Conservation (phyloP, 2,888 invertebrate species). For the Archips xylosteana region DNA sequence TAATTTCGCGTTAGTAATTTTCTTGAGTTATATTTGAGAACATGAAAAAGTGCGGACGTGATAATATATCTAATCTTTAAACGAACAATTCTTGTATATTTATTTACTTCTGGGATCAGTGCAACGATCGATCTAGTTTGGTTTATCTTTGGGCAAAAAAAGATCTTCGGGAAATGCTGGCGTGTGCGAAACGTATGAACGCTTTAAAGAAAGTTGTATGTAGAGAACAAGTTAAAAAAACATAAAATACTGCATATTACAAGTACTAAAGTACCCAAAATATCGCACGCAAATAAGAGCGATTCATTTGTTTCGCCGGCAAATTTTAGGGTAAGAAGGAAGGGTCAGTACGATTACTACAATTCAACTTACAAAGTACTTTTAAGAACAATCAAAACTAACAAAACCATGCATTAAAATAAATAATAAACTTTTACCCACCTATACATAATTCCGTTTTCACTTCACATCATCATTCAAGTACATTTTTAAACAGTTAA, state of each 20-base stretch:
- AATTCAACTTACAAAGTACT: not conserved
- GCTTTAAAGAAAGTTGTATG: not conserved
- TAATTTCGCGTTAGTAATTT: too few species aligned
- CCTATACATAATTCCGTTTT: slow-evolving; percentile 18
- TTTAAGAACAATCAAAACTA: not conserved
- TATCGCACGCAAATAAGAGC: not conserved
- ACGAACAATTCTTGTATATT: too few species aligned
- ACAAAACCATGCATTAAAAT: not conserved
- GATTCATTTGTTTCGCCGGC: not conserved
- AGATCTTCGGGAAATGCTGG: too few species aligned
- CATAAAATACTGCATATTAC: not conserved
- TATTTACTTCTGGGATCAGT: too few species aligned
- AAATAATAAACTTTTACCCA: not conserved
- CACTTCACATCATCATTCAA: slow-evolving; percentile 33
- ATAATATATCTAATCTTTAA: too few species aligned
- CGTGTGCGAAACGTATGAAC: not conserved
- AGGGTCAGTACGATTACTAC: not conserved
- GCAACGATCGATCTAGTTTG: too few species aligned
- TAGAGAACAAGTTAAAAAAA: not conserved
- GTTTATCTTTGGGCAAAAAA: too few species aligned
- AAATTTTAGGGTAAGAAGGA: not conserved
- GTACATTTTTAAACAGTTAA: slow-evolving; percentile 11
- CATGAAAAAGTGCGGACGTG: too few species aligned
- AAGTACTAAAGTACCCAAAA: not conserved
- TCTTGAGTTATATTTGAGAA: too few species aligned